Evolutionary conservation across 1,140 invertebrate species (phyloP).

Genomic region (Anagrus nilaparvatae): DNA sequence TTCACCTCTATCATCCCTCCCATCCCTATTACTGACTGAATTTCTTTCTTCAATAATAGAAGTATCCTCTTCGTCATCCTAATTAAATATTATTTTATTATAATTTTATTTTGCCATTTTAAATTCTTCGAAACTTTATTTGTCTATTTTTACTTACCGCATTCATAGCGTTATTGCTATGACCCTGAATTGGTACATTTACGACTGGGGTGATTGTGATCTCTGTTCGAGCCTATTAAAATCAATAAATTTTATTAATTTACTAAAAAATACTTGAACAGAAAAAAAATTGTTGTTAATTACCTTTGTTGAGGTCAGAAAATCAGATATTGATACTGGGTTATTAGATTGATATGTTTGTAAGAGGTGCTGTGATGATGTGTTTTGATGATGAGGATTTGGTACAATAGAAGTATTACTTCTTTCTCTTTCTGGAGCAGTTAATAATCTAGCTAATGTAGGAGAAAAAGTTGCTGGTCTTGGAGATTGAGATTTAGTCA

Average conservation of each 20-base stretch:
- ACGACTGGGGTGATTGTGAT: constrained; percentile 48
- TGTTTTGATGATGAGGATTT: constrained; percentile 28
- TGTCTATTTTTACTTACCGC: constrained; percentile 26
- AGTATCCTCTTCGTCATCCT: constrained; percentile 51
- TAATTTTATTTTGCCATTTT: not conserved
- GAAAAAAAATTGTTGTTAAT: constrained; percentile 5
- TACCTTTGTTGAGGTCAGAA: constrained; percentile 54
- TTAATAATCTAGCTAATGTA: constrained; percentile 65
- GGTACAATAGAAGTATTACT: constrained; percentile 22
- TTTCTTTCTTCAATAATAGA: constrained; percentile 56
- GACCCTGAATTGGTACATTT: constrained; percentile 30
- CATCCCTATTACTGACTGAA: constrained; percentile 30
- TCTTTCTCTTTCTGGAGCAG: constrained; percentile 50
- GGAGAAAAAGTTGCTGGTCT: constrained; percentile 57
- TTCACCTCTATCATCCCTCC: constrained; percentile 37
- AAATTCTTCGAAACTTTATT: not conserved
- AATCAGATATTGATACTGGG: constrained; percentile 48
- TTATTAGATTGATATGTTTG: constrained; percentile 35
- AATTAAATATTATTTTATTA: constrained; percentile 12
- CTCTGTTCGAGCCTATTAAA: constrained; percentile 40
- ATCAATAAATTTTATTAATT: constrained; percentile 8
- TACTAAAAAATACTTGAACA: constrained; percentile 10
- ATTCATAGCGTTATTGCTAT: constrained; percentile 33
- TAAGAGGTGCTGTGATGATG: constrained; percentile 30
- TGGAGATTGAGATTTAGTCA: constrained; percentile 50